A percentile compares a stretch with the other conserved stretches of the same genome.
These are phyloP conservation scores for Catalaphyllia jardinei DNA, from an alignment of 64 coral and sea anemone species.

Conservation along the genomic window DNA sequence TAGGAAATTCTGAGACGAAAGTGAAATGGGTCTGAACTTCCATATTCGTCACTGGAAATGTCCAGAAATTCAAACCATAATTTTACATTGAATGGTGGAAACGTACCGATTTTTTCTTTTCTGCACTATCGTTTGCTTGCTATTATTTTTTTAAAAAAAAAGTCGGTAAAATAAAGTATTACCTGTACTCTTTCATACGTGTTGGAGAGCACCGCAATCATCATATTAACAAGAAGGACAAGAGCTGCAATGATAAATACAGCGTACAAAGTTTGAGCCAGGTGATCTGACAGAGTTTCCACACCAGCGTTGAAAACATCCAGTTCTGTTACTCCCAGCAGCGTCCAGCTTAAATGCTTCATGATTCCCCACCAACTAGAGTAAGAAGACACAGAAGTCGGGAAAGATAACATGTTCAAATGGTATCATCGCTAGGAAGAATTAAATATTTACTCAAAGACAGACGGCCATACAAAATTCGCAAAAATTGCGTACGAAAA, in stretches of 20 bases:
- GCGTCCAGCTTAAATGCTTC: constrained; percentile 35
- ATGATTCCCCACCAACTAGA: constrained; percentile 30
- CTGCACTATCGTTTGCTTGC: background rate
- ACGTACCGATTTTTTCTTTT: too few species aligned
- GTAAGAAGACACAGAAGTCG: background rate
- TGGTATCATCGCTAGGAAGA: background rate
- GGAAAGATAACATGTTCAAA: background rate
- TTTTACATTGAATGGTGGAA: too few species aligned
- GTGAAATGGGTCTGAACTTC: too few species aligned
- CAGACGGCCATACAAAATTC: background rate
- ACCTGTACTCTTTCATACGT: constrained; percentile 43
- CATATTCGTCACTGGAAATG: too few species aligned
- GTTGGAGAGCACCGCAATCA: constrained; percentile 37
- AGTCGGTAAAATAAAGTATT: background rate
- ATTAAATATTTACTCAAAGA: background rate
- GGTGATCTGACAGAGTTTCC: background rate
- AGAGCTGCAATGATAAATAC: constrained; percentile 32
- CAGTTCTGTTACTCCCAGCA: constrained; percentile 37
- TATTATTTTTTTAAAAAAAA: background rate
- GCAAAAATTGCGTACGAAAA: too few species aligned
- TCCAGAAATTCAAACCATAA: too few species aligned
- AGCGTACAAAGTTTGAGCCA: constrained; percentile 15
- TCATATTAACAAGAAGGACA: constrained; percentile 44
- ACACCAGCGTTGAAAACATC: constrained; percentile 1
- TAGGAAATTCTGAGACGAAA: too few species aligned